Base-by-base conservation (phyloP, 2,888 invertebrate genomes). In the Suillia variegata region DNA sequence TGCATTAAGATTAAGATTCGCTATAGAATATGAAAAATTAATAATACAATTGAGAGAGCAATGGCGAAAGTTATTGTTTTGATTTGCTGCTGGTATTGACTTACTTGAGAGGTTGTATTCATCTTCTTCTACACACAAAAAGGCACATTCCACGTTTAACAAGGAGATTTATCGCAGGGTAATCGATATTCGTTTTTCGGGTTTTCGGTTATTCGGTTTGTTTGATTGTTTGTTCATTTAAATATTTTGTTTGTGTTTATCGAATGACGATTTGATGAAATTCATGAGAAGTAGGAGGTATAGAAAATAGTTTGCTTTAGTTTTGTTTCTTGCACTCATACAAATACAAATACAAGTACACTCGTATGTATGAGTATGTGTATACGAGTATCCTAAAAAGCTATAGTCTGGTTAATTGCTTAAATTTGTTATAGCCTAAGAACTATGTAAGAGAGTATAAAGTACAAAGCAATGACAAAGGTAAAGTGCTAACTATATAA, bases 51-150 rank as follows among this genome's bases (percentile, higher is more conserved):
- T 31, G 34, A 47, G 17, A 21, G 8, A 2, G 13, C 26, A 26
- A 26, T 26, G 26, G 26, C 26, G 26, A 26, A 26, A 26, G 5
- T 26, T 26, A 10, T 26, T 26, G 26, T n/a, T 26, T 26, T 26
- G 26, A 38, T 5, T 38, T 45, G 6, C 45, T 5, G 65, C 45
- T 5, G 65, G 69, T 67, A 57, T 74, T 70, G 83, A 86, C 87
- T 87, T 87, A 87, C 87, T 87, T 87, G 86, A 77, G 80, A 85
- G 84, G 78, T 85, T 84, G 85, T 84, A 85, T 83, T 86, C 87
- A 83, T 87, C 87, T 83, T 85, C 87, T 87, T 78, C 79, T 78
- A 77, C 64, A 74, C 71, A 69, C 72, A 75, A 72, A 75, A 67
- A 67, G 68, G 77, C 65, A 74, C 65, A 75, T 52, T 53, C 31